Base-by-base conservation (phyloP, 2,888 invertebrate genomes). In the Mythimna albipuncta region DNA sequence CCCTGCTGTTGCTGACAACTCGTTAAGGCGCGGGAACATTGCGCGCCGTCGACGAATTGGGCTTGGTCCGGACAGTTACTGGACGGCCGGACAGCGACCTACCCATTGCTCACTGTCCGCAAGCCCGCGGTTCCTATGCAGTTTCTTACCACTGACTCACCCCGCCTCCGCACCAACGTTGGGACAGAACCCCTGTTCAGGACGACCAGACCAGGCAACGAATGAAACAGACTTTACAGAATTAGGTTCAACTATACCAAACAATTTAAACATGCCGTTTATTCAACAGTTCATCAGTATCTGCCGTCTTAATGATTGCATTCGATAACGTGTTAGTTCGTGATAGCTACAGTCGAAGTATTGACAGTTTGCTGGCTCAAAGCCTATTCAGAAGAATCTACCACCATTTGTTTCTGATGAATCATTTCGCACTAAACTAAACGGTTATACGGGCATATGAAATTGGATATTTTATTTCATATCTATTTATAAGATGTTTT, bases 311-410 rank as follows among this genome's bases (percentile, higher is more conserved):
- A 52, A 57, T 16, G 21, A 47, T 67, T 61, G 61, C 68, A 79
- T 80, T 73, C 11, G 10, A 82, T 64, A 69, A 67, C 70, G 21
- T 69, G 66, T 72, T 62, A 50, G 65, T 77, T 59, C 61, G 58
- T 50, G 26, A 55, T 69, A 62, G 64, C n/a, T 21, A 26, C 52
- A 57, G 10, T 5, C 41, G 21, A 64, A 70, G 59, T 75, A 84
- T 77, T 83, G 82, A 83, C 82, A 81, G 84, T 61, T 73, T 1
- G 44, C 69, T 81, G 82, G 78, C 85, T n/a, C 26, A 26, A 26
- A 70, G 82, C 84, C 82, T 79, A 57, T 21, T 58, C 10, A 35
- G 35, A 58, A 19, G 35, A 62, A 41, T 7, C 21, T 26, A 32
- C 9, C 3, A 54, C 54, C 54, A 64, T 72, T 79, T 69, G 26